Conservation (phyloP, 2,797 vertebrate genomes). For the Lophius americanus region DNA sequence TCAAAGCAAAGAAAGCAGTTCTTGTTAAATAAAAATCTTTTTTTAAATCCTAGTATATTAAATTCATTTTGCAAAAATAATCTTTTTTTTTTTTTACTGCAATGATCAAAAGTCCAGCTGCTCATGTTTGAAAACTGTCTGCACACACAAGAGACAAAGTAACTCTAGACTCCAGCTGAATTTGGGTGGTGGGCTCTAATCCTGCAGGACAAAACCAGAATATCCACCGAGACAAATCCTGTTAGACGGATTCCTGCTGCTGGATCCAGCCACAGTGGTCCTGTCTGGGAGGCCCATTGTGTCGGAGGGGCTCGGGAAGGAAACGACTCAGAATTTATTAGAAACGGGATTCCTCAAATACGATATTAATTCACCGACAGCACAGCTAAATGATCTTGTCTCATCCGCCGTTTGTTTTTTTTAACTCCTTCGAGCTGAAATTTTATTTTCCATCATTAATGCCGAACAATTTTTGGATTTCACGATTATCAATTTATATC, state of each 20-base stretch:
- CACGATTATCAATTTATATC: not conserved
- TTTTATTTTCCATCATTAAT: not conserved
- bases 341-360: constrained; percentile 55
- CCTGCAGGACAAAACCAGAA: constrained; percentile 68
- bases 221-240: constrained; percentile 80
- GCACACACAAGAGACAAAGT: constrained; percentile 40
- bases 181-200: constrained; percentile 71
- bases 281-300: constrained; percentile 72
- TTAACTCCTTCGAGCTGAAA: no score
- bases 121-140: constrained; percentile 21
- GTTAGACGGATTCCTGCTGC: constrained; percentile 76
- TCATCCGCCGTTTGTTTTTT: not conserved
- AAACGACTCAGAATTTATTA: constrained; percentile 68
- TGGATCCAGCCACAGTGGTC: constrained; percentile 59
- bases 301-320: constrained; percentile 52
- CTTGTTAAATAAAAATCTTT: not conserved
- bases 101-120: constrained; percentile 30
- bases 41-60: not conserved
- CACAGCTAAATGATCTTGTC: constrained; percentile 50
- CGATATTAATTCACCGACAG: constrained; percentile 62
- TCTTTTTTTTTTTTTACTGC: not conserved
- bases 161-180: constrained; percentile 40
- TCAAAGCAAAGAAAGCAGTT: not conserved
- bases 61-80: constrained; percentile 1
- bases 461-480: not conserved